phyloP scores from a whole-genome alignment of 2,797 vertebrate genomes.

The Malacoctenus gilli region DNA sequence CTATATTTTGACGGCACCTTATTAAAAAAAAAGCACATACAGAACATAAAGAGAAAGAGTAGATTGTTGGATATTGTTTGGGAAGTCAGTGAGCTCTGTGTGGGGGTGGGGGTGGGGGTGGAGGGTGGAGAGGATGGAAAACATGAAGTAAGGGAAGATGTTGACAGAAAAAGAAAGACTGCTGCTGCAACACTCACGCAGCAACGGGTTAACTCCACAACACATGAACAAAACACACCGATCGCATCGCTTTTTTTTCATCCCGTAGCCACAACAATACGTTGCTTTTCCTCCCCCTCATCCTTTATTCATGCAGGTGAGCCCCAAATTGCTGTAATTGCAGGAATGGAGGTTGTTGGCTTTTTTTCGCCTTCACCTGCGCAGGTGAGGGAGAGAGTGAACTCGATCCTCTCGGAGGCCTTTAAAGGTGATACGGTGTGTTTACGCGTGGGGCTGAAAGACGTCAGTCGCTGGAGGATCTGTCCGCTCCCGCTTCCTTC shows the following conservation, averaged over 20 bases:
- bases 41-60: background rate
- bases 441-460: slow-evolving; percentile 54
- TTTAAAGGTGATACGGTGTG: slow-evolving; percentile 47
- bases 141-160: slow-evolving; percentile 82
- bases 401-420: slow-evolving; percentile 21
- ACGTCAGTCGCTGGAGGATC: slow-evolving; percentile 34
- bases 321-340: slow-evolving; percentile 3
- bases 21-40: slow-evolving; percentile 9
- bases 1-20: slow-evolving; percentile 30
- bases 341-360: background rate
- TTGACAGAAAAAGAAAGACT: slow-evolving; percentile 75
- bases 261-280: slow-evolving; percentile 28
- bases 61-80: slow-evolving; percentile 43
- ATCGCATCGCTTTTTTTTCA: slow-evolving; percentile 17
- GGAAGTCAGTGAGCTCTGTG: slow-evolving; percentile 41
- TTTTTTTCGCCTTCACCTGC: slow-evolving; percentile 35
- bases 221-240: slow-evolving; percentile 18
- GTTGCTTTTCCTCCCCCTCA: slow-evolving; percentile 15
- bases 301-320: slow-evolving; percentile 15
- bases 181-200: slow-evolving; percentile 50
- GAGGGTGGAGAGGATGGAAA: slow-evolving; percentile 78
- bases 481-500: slow-evolving; percentile 60
- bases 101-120: no score
- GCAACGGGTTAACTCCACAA: slow-evolving; percentile 45
- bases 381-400: slow-evolving; percentile 31